A percentile compares a stretch with the other conserved stretches of the same genome.
Conservation (phyloP, 2,797 vertebrate genomes). For the Hippoglossus hippoglossus region DNA sequence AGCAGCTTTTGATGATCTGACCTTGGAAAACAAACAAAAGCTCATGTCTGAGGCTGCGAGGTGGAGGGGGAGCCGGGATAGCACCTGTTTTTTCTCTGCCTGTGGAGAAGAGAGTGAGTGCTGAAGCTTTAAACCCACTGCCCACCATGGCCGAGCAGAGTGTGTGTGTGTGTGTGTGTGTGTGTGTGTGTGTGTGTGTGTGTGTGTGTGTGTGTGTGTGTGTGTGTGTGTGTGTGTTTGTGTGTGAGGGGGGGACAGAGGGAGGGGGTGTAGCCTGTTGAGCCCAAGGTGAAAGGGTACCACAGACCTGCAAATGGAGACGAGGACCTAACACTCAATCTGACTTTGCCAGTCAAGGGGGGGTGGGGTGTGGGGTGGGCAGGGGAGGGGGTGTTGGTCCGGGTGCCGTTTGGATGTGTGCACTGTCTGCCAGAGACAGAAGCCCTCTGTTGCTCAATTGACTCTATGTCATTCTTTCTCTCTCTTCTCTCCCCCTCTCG, state of each 20-base stretch:
- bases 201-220: conserved; percentile 44
- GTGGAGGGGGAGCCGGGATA: conserved; percentile 15
- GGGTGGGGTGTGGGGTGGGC: conserved; percentile 57
- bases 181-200: too few species aligned
- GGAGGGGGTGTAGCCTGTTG: conserved; percentile 76
- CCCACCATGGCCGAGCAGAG: conserved; percentile 27
- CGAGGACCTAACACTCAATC: conserved; percentile 72
- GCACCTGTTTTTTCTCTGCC: conserved; percentile 66
- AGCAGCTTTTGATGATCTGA: conserved; percentile 61
- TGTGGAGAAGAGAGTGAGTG: conserved; percentile 52
- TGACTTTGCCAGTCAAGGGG: conserved; percentile 78
- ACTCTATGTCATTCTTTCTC: conserved; percentile 59
- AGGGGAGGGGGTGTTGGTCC: conserved; percentile 42
- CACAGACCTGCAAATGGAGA: conserved; percentile 78
- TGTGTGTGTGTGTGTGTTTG: too few species aligned
- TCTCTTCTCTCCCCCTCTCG: conserved; percentile 68
- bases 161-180: background rate
- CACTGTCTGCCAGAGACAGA: conserved; percentile 67
- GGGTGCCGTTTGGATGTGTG: conserved; percentile 72
- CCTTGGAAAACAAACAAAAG: conserved; percentile 59
- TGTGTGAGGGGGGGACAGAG: conserved; percentile 56
- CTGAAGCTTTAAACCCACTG: conserved; percentile 55
- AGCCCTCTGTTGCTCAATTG: conserved; percentile 49
- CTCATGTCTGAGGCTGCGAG: conserved; percentile 24
- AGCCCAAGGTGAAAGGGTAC: conserved; percentile 86